Percentiles rank a stretch among this genome's conserved stretches.
Evolutionary conservation across 2,113 vertebrate genomes (phyloP).

Genomic region (Corydoras maculifer): DNA sequence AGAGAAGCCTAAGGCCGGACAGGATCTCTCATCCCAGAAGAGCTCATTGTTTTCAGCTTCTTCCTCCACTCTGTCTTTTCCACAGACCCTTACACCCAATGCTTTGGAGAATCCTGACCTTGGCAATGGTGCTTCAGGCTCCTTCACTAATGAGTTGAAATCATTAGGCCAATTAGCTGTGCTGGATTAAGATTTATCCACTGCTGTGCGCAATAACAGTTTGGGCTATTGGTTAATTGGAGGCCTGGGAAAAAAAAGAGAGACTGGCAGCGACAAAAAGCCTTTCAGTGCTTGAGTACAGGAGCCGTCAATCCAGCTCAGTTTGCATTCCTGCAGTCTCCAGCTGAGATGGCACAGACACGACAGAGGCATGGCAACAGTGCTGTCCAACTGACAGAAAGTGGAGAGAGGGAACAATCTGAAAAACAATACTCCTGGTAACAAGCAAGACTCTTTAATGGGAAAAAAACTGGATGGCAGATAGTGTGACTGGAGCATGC

Average conservation of each 20-base stretch:
- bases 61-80: neutral
- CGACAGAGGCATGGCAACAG: slow-evolving; percentile 24
- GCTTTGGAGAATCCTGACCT: slow-evolving; percentile 27
- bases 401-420: slow-evolving; percentile 5
- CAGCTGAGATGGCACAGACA: slow-evolving; percentile 13
- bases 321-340: slow-evolving; percentile 12
- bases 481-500: too few species aligned
- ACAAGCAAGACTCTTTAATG: too few species aligned
- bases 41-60: slow-evolving; percentile 19
- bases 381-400: slow-evolving; percentile 11
- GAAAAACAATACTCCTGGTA: neutral
- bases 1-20: slow-evolving; percentile 21
- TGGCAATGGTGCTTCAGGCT: slow-evolving; percentile 27
- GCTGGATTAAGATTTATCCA: slow-evolving; percentile 28
- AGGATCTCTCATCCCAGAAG: slow-evolving; percentile 13
- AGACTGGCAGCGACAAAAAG: slow-evolving; percentile 25
- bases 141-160: slow-evolving; percentile 29
- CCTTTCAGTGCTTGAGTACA: slow-evolving; percentile 21
- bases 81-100: neutral
- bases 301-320: slow-evolving; percentile 24
- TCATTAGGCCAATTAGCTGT: slow-evolving; percentile 45
- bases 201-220: slow-evolving; percentile 16
- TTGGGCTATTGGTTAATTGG: slow-evolving; percentile 37
- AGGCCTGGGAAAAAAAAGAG: slow-evolving; percentile 8
- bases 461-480: too few species aligned